A percentile compares a stretch with the other conserved stretches of the same genome.
phyloP scores from a whole-genome alignment of 2,888 invertebrate genomes.

The Polyommatus icarus region DNA sequence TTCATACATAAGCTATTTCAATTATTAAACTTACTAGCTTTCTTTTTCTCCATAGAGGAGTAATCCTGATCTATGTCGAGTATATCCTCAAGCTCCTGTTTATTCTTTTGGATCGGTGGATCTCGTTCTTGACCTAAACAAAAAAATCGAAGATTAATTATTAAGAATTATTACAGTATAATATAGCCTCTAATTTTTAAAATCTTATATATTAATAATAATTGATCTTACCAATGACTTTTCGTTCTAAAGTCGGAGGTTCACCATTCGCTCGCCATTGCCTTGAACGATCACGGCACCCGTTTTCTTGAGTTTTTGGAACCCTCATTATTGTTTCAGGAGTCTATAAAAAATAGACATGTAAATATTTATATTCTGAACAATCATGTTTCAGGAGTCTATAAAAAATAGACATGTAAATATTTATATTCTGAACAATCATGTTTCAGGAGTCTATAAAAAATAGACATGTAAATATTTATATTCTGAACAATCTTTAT shows the following conservation, averaged over 20 bases:
- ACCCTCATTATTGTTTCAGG: slow-evolving; percentile 62
- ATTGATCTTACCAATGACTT: slow-evolving; percentile 56
- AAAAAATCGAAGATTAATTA: neutral
- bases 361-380: neutral
- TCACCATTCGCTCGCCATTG: slow-evolving; percentile 15
- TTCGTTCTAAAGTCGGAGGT: slow-evolving; percentile 54
- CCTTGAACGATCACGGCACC: slow-evolving; percentile 58
- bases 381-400: slow-evolving; percentile 58
- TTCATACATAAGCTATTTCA: neutral
- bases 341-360: slow-evolving; percentile 24
- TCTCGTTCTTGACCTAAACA: slow-evolving; percentile 70
- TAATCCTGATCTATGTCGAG: slow-evolving; percentile 69
- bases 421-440: neutral
- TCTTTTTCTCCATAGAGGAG: slow-evolving; percentile 65
- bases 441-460: slow-evolving; percentile 54
- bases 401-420: neutral
- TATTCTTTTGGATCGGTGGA: slow-evolving; percentile 57
- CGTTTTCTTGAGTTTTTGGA: slow-evolving; percentile 53
- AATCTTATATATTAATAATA: too few relatives aligned
- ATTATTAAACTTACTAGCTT: slow-evolving; percentile 58
- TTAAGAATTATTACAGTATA: neutral
- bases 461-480: neutral
- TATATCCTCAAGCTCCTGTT: slow-evolving; percentile 73
- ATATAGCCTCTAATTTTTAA: too few relatives aligned
- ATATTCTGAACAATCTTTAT: neutral